Conservation (phyloP, 2,113 vertebrate species). For the Hypomesus transpacificus region DNA sequence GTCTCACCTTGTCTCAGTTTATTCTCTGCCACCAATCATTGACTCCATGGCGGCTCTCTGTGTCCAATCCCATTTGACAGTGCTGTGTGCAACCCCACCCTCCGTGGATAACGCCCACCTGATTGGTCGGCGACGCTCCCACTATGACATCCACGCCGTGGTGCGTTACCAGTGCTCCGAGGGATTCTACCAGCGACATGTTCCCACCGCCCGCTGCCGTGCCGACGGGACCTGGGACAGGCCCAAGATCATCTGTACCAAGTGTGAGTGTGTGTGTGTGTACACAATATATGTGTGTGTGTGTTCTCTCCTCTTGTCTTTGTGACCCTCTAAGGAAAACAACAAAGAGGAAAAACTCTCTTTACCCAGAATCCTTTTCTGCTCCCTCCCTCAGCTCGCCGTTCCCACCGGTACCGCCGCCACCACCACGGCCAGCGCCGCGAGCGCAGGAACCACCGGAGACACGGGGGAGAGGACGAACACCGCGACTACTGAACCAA, state of each 20-base stretch:
- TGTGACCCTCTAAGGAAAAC: too few relatives aligned
- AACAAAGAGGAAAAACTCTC: background rate
- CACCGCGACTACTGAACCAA: slow-evolving; percentile 70
- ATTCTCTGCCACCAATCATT: too few relatives aligned
- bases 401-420: slow-evolving; percentile 81
- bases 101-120: slow-evolving; percentile 79
- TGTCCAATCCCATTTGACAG: slow-evolving; percentile 54
- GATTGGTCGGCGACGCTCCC: slow-evolving; percentile 79
- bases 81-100: slow-evolving; percentile 87
- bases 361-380: background rate
- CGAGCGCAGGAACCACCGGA: slow-evolving; percentile 79
- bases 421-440: slow-evolving; percentile 79
- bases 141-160: slow-evolving; percentile 86
- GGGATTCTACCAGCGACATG: slow-evolving; percentile 85
- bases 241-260: slow-evolving; percentile 88
- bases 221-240: slow-evolving; percentile 87
- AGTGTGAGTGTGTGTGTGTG: slow-evolving; percentile 75
- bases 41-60: background rate
- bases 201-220: slow-evolving; percentile 83
- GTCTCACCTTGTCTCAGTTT: too few relatives aligned
- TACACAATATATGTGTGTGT: too few relatives aligned
- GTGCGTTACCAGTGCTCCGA: slow-evolving; percentile 87
- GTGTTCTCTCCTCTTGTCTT: background rate
- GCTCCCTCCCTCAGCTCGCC: slow-evolving; percentile 70
- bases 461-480: slow-evolving; percentile 67